A percentile compares a stretch with the other conserved stretches of the same genome.
These are phyloP conservation scores for Erethizon dorsatum DNA, from an alignment of 2,797 vertebrate species.

Conservation along the genomic window DNA sequence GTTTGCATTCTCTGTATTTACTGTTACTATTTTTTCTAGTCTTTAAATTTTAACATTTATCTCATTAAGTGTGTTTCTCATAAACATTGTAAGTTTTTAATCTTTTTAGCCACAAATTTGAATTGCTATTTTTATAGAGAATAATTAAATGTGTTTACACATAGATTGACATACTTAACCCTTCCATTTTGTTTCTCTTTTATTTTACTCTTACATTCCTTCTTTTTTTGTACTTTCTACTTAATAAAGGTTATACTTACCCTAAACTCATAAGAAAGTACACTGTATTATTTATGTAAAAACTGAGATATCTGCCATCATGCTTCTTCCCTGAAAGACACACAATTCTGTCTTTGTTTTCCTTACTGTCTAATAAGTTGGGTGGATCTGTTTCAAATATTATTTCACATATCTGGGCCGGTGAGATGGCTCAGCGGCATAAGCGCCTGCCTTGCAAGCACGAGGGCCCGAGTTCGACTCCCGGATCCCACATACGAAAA, in stretches of 20 bases:
- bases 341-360: background rate
- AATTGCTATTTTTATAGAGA: slow-evolving; percentile 1
- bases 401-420: too few relatives aligned
- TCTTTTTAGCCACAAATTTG: background rate
- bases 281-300: background rate
- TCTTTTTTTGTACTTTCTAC: background rate
- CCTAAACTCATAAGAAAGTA: background rate
- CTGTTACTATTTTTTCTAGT: background rate
- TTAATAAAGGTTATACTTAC: background rate
- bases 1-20: background rate
- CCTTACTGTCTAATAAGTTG: background rate
- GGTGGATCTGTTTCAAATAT: background rate
- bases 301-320: background rate
- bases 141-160: background rate
- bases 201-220: background rate
- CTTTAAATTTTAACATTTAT: slow-evolving; percentile 3
- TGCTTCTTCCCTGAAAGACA: background rate
- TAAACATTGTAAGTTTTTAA: background rate
- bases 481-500: too few relatives aligned
- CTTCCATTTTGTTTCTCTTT: background rate
- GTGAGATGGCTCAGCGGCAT: too few relatives aligned
- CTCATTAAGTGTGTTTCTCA: background rate
- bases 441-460: too few relatives aligned
- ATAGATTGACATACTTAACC: background rate
- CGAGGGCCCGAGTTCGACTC: too few relatives aligned